Conservation (phyloP, 2,113 vertebrate genomes). For the Malurus alboscapulatus region DNA sequence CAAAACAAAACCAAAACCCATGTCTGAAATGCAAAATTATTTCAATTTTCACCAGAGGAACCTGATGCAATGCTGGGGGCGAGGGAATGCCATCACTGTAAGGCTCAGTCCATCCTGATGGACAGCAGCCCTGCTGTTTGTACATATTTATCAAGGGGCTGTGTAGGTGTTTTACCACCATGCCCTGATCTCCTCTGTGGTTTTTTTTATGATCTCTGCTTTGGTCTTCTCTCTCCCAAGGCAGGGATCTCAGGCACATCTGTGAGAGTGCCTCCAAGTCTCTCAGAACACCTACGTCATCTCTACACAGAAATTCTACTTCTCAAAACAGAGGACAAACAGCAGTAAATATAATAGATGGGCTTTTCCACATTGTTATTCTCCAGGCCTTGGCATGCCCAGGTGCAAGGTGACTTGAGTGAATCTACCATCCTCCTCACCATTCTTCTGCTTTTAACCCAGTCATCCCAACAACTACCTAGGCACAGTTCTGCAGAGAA, state of each 20-base stretch:
- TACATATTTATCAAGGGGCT: neutral
- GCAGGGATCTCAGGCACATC: accelerated
- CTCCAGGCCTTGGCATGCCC: neutral
- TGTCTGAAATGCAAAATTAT: neutral
- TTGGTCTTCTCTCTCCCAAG: neutral
- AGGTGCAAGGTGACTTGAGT: neutral
- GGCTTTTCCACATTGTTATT: neutral
- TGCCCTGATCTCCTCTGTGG: neutral
- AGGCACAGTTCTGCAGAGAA: neutral
- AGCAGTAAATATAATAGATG: accelerated
- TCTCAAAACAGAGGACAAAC: neutral
- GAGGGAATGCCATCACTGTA: neutral
- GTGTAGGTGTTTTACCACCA: neutral
- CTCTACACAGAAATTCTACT: neutral
- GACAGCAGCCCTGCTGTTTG: neutral
- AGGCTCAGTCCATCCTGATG: neutral
- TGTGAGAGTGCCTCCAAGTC: neutral
- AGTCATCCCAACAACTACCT: neutral
- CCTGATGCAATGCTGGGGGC: neutral
- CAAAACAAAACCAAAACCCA: neutral
- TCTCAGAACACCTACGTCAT: neutral
- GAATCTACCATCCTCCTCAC: neutral
- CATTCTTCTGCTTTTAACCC: neutral
- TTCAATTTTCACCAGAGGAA: neutral
- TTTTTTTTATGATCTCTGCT: neutral